Percentiles rank a stretch among this genome's conserved stretches.
phyloP scores from a whole-genome alignment of 2,797 vertebrate genomes.

The Taeniopygia guttata region DNA sequence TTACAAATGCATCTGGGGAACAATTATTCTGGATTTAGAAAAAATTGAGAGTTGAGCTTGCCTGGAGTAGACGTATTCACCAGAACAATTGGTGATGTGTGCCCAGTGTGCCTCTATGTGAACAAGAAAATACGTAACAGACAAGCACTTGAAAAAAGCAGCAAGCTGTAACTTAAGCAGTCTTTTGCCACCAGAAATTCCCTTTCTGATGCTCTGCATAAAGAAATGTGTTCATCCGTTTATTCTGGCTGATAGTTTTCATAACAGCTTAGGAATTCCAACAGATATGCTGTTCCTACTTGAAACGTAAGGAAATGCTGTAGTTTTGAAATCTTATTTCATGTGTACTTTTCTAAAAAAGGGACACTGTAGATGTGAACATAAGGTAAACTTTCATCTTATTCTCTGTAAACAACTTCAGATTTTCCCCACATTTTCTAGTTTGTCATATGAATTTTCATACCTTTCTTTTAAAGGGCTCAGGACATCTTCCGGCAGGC shows the following conservation, averaged over 20 bases:
- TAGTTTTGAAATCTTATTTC: not conserved
- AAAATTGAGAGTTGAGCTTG: not conserved
- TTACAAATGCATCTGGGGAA: not conserved
- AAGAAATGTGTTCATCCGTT: not conserved
- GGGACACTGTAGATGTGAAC: rapidly evolving
- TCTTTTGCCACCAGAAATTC: not conserved
- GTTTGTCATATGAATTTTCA: not conserved
- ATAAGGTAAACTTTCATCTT: not conserved
- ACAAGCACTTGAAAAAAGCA: not conserved
- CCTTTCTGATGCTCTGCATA: not conserved
- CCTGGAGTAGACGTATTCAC: not conserved
- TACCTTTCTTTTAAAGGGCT: constrained; percentile 67
- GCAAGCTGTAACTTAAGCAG: not conserved
- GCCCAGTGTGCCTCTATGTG: not conserved
- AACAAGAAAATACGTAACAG: not conserved
- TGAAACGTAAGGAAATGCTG: not conserved
- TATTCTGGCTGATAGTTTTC: not conserved
- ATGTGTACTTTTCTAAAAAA: not conserved
- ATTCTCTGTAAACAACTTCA: not conserved
- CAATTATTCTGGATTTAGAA: not conserved
- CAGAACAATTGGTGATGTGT: not conserved
- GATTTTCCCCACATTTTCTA: not conserved
- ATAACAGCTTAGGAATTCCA: not conserved
- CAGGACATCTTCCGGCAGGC: constrained; percentile 94
- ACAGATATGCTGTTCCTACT: not conserved